Evolutionary conservation across 1,140 invertebrate genomes (phyloP).

Genomic region (Stegodyphus dumicola): DNA sequence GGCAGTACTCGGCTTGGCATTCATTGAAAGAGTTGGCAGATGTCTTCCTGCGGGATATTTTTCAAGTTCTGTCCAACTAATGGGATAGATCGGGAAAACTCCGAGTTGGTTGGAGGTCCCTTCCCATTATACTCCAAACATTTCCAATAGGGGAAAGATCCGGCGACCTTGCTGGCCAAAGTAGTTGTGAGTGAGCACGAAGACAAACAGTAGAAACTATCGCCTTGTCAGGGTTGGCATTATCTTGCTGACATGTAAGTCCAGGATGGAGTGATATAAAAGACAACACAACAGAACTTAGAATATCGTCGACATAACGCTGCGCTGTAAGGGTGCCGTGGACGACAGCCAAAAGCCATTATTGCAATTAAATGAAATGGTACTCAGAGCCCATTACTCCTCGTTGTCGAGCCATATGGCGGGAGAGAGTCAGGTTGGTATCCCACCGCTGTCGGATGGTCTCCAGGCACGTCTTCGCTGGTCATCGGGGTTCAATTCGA

Average conservation of each 20-base stretch:
- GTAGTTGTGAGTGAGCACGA: neutral
- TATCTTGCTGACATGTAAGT: neutral
- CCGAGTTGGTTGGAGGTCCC: neutral
- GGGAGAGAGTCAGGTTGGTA: neutral
- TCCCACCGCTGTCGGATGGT: neutral
- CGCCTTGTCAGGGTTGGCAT: neutral
- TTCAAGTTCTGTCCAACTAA: neutral
- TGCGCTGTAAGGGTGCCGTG: slow-evolving; percentile 1
- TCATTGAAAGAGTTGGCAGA: neutral
- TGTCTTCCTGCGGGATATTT: neutral
- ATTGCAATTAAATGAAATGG: slow-evolving; percentile 24
- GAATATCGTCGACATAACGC: slow-evolving; percentile 15
- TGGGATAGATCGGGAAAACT: neutral
- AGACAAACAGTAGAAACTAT: neutral
- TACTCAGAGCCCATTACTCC: slow-evolving; percentile 10
- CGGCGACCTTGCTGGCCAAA: neutral
- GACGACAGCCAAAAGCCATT: neutral
- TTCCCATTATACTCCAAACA: neutral
- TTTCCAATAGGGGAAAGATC: slow-evolving; percentile 15
- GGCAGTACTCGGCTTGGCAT: slow-evolving; percentile 6
- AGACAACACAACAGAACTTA: neutral
- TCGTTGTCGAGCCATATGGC: neutral
- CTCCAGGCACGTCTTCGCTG: neutral
- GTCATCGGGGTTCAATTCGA: neutral
- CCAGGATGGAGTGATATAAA: neutral